A percentile compares a stretch with the other conserved stretches of the same genome.
These are phyloP conservation scores for Drosophila quadrilineata DNA, from an alignment of 1,140 invertebrate species.

Conservation along the genomic window DNA sequence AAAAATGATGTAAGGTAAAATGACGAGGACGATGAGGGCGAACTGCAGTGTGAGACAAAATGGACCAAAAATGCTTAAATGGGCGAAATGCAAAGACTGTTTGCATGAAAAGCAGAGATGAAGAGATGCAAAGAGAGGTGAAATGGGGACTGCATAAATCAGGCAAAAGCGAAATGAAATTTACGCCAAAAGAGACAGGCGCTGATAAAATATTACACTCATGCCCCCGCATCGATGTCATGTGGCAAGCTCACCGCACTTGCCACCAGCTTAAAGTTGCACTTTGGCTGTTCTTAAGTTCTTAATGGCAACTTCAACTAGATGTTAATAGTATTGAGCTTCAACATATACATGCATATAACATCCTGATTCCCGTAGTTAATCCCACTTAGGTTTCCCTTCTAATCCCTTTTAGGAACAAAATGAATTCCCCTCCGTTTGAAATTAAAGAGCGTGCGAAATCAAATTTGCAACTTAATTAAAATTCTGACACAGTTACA, in stretches of 20 bases:
- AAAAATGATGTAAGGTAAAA: slow-evolving; percentile 48
- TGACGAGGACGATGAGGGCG: slow-evolving; percentile 26
- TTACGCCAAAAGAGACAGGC: slow-evolving; percentile 39
- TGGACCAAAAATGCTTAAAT: slow-evolving; percentile 41
- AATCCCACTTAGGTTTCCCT: too few relatives aligned
- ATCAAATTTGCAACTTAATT: slow-evolving; percentile 77
- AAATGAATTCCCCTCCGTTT: slow-evolving; percentile 27
- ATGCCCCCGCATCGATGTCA: slow-evolving; percentile 4
- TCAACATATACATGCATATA: too few relatives aligned
- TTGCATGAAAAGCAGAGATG: slow-evolving; percentile 47
- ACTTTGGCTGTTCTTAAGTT: too few relatives aligned
- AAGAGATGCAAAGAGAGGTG: too few relatives aligned
- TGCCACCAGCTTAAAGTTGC: too few relatives aligned
- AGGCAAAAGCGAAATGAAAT: slow-evolving; percentile 75
- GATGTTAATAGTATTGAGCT: too few relatives aligned
- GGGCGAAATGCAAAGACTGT: slow-evolving; percentile 38
- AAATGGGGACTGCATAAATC: slow-evolving; percentile 77
- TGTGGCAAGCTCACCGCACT: slow-evolving; percentile 23
- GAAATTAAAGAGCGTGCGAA: slow-evolving; percentile 66
- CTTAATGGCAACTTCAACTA: not conserved
- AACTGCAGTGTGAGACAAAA: too few relatives aligned
- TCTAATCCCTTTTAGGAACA: too few relatives aligned
- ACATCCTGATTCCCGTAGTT: too few relatives aligned
- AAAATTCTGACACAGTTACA: slow-evolving; percentile 59
- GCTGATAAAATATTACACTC: slow-evolving; percentile 12